A percentile compares a stretch with the other conserved stretches of the same genome.
Evolutionary conservation across 2,888 invertebrate genomes (phyloP).

Genomic region (Cybosia mesomella): DNA sequence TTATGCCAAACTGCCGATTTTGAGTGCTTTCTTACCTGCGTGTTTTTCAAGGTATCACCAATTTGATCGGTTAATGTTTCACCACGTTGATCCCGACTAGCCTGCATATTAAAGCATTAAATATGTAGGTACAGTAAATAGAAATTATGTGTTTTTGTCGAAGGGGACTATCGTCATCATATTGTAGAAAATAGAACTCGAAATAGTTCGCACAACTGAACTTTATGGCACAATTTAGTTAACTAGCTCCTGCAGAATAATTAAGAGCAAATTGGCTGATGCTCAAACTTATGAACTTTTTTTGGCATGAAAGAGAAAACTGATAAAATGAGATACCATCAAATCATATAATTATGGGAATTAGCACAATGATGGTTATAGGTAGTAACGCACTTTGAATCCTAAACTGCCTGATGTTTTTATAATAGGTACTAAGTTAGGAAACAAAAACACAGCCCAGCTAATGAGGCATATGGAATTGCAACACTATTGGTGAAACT

Average conservation of each 20-base stretch:
- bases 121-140: not conserved
- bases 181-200: not conserved
- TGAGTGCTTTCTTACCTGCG: not conserved
- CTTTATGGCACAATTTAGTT: not conserved
- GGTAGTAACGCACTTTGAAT: too few species aligned
- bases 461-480: too few species aligned
- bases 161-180: not conserved
- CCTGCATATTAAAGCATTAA: not conserved
- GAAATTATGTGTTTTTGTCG: too few species aligned
- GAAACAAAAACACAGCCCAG: too few species aligned
- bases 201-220: not conserved
- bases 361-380: too few species aligned
- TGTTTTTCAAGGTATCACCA: not conserved
- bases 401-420: too few species aligned
- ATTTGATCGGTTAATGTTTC: not conserved
- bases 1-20: too few species aligned
- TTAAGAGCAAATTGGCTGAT: not conserved
- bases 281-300: not conserved
- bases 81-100: not conserved
- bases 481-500: too few species aligned
- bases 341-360: too few species aligned
- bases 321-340: too few species aligned
- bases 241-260: not conserved
- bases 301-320: too few species aligned
- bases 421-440: too few species aligned